Base-by-base conservation (phyloP, 1,140 invertebrate species). In the Orius laevigatus region DNA sequence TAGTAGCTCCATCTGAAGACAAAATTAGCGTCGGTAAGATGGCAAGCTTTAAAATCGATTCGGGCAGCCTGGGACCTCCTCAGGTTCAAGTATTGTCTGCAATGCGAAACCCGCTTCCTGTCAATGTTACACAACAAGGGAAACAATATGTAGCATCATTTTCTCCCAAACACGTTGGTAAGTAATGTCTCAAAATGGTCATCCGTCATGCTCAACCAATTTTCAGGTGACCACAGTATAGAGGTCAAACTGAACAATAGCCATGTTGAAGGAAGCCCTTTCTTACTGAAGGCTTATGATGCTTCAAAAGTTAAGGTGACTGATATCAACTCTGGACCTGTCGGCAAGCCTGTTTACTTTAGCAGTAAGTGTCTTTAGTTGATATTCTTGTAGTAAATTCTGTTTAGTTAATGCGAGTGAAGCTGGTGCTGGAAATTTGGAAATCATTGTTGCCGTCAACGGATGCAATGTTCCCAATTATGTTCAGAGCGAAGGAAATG, bases 391-490 rank as follows among this genome's bases (percentile, higher is more conserved):
- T 5, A 42, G 40, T 16, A 15, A 42, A 16, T 5, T 42, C 36
- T 48, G 31, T 68, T 46, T 58, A 81, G 81, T 88, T 50, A 82
- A 87, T 62, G 81, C 81, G 20, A 79, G 75, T 54, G 73, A 79
- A 65, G 82, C 76, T 58, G 86, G 93, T 53, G 91, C 91, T 52
- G 93, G 93, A 33, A 95, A 96, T 66, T 68, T 97, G 54, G 93
- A 98, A 68, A 97, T 98, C 38, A 95, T 96, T 48, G 93, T 98
- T 0, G 90, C 91, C 1, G 91, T 95, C n/a, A 89, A 87, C 60
- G 90, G 90, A 3, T 79, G 89, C 59, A 98, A 97, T 69, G 93
- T 98, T 5, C 94, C 94, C 5, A 97, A 97, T 69, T 97, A 94
- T 64, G 93, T 98, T 1, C 88, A 96, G 61, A 90, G 88, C 36